Percentiles rank a stretch among this genome's conserved stretches.
Evolutionary conservation across 2,113 vertebrate species (phyloP).

Genomic region (Octodon degus): DNA sequence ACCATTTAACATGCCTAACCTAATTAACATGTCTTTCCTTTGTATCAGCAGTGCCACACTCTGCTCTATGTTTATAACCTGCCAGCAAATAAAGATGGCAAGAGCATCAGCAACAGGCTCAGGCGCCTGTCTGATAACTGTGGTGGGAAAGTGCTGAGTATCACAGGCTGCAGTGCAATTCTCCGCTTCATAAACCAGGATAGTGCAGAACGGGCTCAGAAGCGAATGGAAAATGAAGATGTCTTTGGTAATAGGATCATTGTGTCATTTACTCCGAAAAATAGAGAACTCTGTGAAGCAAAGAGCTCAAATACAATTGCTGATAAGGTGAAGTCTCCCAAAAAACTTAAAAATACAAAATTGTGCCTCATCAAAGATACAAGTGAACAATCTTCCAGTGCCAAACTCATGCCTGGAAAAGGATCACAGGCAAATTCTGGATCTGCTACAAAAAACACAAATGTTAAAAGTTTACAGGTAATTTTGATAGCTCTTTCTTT

Average conservation of each 20-base stretch:
- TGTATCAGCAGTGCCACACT: constrained; percentile 92
- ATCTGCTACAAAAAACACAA: constrained; percentile 87
- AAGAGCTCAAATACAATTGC: constrained; percentile 85
- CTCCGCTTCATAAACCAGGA: constrained; percentile 95
- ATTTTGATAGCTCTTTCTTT: constrained; percentile 55
- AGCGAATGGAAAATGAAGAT: constrained; percentile 98
- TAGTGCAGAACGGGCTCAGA: constrained; percentile 94
- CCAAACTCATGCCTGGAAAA: constrained; percentile 89
- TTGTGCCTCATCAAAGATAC: constrained; percentile 89
- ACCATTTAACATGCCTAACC: constrained; percentile 73
- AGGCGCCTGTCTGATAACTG: constrained; percentile 98
- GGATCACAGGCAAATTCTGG: constrained; percentile 85
- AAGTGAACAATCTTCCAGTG: constrained; percentile 89
- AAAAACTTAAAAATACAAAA: constrained; percentile 91
- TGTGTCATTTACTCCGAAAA: constrained; percentile 93
- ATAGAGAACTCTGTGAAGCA: constrained; percentile 86
- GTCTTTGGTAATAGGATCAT: constrained; percentile 96
- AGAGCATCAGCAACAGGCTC: constrained; percentile 95
- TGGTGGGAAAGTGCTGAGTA: constrained; percentile 96
- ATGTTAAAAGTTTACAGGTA: constrained; percentile 95
- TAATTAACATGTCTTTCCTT: constrained; percentile 77
- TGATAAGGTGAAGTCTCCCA: constrained; percentile 94
- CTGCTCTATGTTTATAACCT: constrained; percentile 98
- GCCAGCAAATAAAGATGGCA: constrained; percentile 95
- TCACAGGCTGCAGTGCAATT: constrained; percentile 92